phyloP scores from a whole-genome alignment of 2,888 invertebrate genomes.

The Epiblema foenella region DNA sequence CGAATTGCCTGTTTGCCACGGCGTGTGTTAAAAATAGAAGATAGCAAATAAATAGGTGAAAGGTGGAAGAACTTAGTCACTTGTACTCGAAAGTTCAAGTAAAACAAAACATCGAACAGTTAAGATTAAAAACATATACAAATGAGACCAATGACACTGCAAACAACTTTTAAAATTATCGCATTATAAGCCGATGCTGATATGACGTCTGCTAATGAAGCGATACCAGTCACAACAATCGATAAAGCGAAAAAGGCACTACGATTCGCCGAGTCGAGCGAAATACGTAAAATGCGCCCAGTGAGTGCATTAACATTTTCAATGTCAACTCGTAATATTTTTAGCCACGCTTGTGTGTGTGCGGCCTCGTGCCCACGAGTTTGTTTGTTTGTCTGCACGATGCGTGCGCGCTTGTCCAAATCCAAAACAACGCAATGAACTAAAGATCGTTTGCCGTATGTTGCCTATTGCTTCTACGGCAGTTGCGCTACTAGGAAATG shows the following conservation, averaged over 20 bases:
- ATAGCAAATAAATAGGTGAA: too few relatives aligned
- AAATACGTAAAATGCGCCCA: slow-evolving; percentile 75
- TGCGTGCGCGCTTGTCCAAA: slow-evolving; percentile 42
- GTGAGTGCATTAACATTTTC: slow-evolving; percentile 83
- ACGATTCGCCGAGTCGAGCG: slow-evolving; percentile 56
- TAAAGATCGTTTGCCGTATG: neutral
- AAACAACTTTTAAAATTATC: slow-evolving; percentile 68
- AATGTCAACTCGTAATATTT: slow-evolving; percentile 84
- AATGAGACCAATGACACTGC: slow-evolving; percentile 63
- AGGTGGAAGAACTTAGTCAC: too few relatives aligned
- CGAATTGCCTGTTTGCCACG: too few relatives aligned
- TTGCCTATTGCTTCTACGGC: slow-evolving; percentile 13
- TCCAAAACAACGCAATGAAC: slow-evolving; percentile 17
- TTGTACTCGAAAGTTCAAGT: neutral
- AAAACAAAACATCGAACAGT: neutral
- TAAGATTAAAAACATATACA: slow-evolving; percentile 33
- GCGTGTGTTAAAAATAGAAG: too few relatives aligned
- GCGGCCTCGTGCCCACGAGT: slow-evolving; percentile 61
- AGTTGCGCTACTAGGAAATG: slow-evolving; percentile 70
- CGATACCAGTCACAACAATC: slow-evolving; percentile 74
- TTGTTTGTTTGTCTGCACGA: slow-evolving; percentile 54
- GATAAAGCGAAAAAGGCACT: slow-evolving; percentile 65
- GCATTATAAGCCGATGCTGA: slow-evolving; percentile 56
- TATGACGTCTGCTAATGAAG: slow-evolving; percentile 62
- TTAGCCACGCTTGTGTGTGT: slow-evolving; percentile 76